phyloP scores from a whole-genome alignment of 1,140 invertebrate genomes.

The Lysiphlebus fabarum region DNA sequence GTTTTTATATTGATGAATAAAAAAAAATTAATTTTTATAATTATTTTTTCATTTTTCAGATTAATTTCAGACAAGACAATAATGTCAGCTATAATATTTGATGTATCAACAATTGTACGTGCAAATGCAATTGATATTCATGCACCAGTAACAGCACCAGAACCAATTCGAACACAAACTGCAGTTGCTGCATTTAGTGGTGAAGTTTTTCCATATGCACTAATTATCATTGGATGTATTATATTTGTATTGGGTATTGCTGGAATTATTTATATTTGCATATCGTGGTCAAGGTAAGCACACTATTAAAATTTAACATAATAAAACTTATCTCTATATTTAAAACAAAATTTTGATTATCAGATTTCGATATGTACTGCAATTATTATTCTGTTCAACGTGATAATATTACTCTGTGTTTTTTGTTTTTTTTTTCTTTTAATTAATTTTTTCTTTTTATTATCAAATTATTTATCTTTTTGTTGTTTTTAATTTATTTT shows the following conservation, averaged over 20 bases:
- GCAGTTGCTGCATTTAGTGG: slow-evolving; percentile 62
- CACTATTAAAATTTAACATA: background rate
- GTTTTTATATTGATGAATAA: background rate
- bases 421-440: too few relatives aligned
- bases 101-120: slow-evolving; percentile 62
- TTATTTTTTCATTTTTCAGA: slow-evolving; percentile 36
- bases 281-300: slow-evolving; percentile 84
- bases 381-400: too few relatives aligned
- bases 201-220: slow-evolving; percentile 79
- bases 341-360: too few relatives aligned
- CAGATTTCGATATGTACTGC: too few relatives aligned
- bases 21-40: slow-evolving; percentile 1
- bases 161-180: slow-evolving; percentile 53
- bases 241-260: slow-evolving; percentile 81
- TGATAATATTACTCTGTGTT: too few relatives aligned
- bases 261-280: slow-evolving; percentile 87
- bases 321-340: too few relatives aligned
- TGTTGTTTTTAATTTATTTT: too few relatives aligned
- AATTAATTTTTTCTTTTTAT: too few relatives aligned
- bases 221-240: slow-evolving; percentile 81
- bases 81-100: slow-evolving; percentile 65
- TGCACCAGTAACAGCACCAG: slow-evolving; percentile 59
- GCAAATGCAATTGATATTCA: slow-evolving; percentile 68
- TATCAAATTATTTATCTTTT: too few relatives aligned
- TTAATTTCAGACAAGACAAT: slow-evolving; percentile 59